Evolutionary conservation across 2,888 invertebrate species (phyloP), one percentile per base, ranked within the genome.

Genomic region (Aporophyla lueneburgensis): DNA sequence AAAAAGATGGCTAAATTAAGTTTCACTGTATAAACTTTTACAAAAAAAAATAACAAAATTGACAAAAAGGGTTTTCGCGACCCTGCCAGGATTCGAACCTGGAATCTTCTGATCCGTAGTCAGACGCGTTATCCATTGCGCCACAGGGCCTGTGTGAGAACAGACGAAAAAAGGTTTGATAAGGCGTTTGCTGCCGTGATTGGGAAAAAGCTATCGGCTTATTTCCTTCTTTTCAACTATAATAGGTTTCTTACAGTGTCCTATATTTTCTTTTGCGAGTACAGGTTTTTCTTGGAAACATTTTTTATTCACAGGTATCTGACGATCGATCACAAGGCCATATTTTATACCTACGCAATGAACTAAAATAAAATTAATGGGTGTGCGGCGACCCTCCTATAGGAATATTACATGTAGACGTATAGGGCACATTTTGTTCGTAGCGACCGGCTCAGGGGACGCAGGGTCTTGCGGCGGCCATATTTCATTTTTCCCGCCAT

Each of bases 31-130:
- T 46, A 10, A 43, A 62, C 7, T 19, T 54, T 53, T 49, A 62
- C 9, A 78, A 58, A 62, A 81, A n/a, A 78, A 59, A 83, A 74
- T 83, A 81, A 83, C 43, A 73, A 87, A 85, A 83, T 49, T 59
- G 71, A 71, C 40, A 33, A 61, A 86, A 86, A 90, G 87, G 66
- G 1, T 19, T 0, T 0, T 1, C n/a, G 87, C 97, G 97, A 97
- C 97, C 97, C 95, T 97, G 97, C 97, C 97, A 97, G 97, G 97
- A 97, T 97, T 97, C 97, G 97, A 97, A 97, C 97, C 97, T 97
- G 97, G 97, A 97, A 97, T 97, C 97, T 97, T 97, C 97, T 97
- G 97, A 97, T 97, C 97, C 97, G 97, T 97, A 97, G 97, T 97
- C 97, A 97, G 97, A 97, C 97, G 97, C 97, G 97, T 97, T 97